These are phyloP conservation scores for Cephalotes varians DNA, from an alignment of 2,888 invertebrate genomes.

Conservation along the genomic window DNA sequence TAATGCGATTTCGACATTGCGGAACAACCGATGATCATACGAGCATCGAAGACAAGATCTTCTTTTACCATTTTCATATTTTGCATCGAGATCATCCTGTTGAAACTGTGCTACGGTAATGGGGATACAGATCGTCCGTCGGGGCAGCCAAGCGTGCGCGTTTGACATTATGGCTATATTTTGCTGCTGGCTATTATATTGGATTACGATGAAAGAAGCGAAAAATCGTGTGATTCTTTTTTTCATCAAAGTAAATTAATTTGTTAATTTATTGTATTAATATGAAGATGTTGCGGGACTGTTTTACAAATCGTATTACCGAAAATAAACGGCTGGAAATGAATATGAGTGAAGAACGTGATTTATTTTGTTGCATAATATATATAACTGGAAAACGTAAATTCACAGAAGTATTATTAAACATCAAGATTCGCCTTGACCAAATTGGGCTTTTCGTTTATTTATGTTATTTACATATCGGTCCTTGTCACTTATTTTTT, in stretches of 20 bases:
- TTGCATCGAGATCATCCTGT: not conserved
- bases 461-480: not conserved
- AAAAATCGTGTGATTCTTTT: not conserved
- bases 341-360: too few relatives aligned
- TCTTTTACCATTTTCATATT: not conserved
- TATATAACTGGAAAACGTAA: not conserved
- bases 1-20: slow-evolving; percentile 24
- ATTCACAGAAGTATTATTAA: too few relatives aligned
- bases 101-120: slow-evolving; percentile 13
- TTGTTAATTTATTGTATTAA: not conserved
- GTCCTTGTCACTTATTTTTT: not conserved
- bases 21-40: not conserved
- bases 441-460: too few relatives aligned
- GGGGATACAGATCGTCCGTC: not conserved
- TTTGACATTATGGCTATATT: not conserved
- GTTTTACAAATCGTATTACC: not conserved
- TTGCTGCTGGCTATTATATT: not conserved
- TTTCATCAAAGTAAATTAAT: not conserved
- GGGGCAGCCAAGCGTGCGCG: not conserved
- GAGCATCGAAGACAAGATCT: not conserved
- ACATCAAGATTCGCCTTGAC: too few relatives aligned
- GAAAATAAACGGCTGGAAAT: not conserved
- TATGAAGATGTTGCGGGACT: not conserved
- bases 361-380: not conserved
- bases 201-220: slow-evolving; percentile 1